phyloP scores from a whole-genome alignment of 2,888 invertebrate genomes.

The Tolmerus cingulatus region DNA sequence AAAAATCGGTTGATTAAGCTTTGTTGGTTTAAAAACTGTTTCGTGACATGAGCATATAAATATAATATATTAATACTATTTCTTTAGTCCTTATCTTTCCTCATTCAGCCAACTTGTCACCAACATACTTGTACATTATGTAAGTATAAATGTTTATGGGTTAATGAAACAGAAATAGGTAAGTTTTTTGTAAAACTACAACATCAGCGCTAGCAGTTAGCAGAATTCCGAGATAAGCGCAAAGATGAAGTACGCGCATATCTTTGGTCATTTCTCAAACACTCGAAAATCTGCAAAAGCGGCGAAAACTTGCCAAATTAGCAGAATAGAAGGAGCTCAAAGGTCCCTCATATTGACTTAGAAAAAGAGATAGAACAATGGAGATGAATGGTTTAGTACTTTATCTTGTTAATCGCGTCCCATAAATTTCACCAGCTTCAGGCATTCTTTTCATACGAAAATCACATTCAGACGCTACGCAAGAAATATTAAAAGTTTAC shows the following conservation, averaged over 20 bases:
- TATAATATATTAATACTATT: too few species aligned
- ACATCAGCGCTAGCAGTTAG: not conserved
- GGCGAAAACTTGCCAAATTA: not conserved
- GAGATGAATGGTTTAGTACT: not conserved
- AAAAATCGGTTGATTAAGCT: too few species aligned
- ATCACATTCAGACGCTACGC: not conserved
- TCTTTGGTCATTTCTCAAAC: not conserved
- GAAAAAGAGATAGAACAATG: not conserved
- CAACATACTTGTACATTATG: too few species aligned
- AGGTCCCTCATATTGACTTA: not conserved
- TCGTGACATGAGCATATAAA: too few species aligned
- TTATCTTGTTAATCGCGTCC: conserved; percentile 5
- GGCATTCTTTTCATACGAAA: not conserved
- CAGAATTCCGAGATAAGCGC: not conserved
- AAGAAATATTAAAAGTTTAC: not conserved
- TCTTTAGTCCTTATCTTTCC: too few species aligned
- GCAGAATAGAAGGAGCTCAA: not conserved
- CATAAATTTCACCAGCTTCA: conserved; percentile 7
- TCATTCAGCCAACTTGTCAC: too few species aligned
- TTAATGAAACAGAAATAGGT: not conserved
- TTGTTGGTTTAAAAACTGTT: too few species aligned
- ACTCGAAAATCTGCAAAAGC: not conserved
- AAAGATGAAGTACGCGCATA: not conserved
- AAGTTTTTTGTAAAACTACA: not conserved
- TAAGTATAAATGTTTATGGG: not conserved